phyloP scores from a whole-genome alignment of 2,797 vertebrate species.

The Tarsius wallacei region DNA sequence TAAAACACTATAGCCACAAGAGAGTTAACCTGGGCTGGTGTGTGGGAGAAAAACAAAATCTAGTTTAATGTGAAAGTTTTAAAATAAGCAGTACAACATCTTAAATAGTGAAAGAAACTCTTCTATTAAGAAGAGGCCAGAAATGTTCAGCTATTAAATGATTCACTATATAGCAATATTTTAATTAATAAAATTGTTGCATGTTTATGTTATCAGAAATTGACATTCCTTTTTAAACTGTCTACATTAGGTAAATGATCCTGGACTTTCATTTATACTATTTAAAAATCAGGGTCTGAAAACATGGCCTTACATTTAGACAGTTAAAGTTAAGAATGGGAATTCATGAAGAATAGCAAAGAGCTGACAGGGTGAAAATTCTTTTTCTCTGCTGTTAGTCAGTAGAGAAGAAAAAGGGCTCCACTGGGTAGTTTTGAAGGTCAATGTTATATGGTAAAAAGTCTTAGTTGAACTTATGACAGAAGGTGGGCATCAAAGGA shows the following conservation, averaged over 20 bases:
- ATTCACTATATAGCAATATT: not conserved
- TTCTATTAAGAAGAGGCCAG: not conserved
- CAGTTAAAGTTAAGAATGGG: conserved; percentile 40
- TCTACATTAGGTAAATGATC: conserved; percentile 12
- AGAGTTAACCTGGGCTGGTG: not conserved
- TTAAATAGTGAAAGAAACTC: not conserved
- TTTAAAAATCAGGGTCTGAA: conserved; percentile 46
- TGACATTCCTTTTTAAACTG: not conserved
- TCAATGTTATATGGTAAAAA: conserved; percentile 24
- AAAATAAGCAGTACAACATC: not conserved
- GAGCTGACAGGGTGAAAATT: not conserved
- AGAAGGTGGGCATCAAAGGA: not conserved
- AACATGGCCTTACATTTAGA: conserved; percentile 57
- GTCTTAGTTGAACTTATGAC: not conserved
- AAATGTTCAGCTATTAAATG: not conserved
- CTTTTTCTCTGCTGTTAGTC: not conserved
- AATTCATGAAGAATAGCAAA: conserved; percentile 49
- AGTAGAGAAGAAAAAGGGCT: conserved; percentile 31
- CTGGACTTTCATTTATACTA: not conserved
- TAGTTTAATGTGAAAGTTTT: not conserved
- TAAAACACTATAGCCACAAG: not conserved
- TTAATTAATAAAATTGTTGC: not conserved
- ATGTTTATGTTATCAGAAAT: not conserved
- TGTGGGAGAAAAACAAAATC: not conserved
- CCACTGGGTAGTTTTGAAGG: not conserved